These are phyloP conservation scores for Xenentodon cancila DNA, from an alignment of 2,797 vertebrate genomes.

Conservation along the genomic window DNA sequence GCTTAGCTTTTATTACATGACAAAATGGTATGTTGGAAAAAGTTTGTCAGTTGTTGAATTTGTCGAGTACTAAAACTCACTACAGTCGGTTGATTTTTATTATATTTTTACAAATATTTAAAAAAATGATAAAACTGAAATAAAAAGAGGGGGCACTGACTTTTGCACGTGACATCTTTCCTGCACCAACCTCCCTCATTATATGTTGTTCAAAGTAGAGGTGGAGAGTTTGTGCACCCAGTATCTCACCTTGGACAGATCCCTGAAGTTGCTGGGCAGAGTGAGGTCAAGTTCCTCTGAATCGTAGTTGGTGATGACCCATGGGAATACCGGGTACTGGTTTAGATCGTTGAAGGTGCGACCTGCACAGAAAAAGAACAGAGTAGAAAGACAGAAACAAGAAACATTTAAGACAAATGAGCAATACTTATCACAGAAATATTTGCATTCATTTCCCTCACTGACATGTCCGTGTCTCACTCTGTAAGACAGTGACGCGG, in stretches of 20 bases:
- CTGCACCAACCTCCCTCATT: no score
- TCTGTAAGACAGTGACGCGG: not conserved
- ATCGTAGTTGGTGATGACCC: conserved; percentile 99
- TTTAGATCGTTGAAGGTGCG: conserved; percentile 96
- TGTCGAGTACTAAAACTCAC: no score
- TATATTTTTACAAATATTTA: no score
- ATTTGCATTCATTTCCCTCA: not conserved
- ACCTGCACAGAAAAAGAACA: conserved; percentile 74
- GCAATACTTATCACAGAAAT: not conserved
- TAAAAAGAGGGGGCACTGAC: no score
- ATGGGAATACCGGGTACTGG: conserved; percentile 98
- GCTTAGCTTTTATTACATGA: no score
- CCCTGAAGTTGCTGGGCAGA: conserved; percentile 98
- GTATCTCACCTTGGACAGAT: conserved; percentile 94
- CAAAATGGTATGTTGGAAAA: no score
- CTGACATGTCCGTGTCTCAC: not conserved
- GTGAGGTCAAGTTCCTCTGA: conserved; percentile 95
- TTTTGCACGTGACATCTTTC: not conserved
- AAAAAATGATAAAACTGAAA: no score
- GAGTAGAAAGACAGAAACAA: not conserved
- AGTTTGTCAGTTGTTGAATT: no score
- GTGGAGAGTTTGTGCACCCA: not conserved
- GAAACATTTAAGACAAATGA: not conserved
- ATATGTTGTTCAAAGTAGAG: not conserved
- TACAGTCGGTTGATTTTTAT: no score